Percentiles rank a stretch among this genome's conserved stretches.
phyloP scores from a whole-genome alignment of 2,113 vertebrate species.

The Gasterosteus aculeatus region DNA sequence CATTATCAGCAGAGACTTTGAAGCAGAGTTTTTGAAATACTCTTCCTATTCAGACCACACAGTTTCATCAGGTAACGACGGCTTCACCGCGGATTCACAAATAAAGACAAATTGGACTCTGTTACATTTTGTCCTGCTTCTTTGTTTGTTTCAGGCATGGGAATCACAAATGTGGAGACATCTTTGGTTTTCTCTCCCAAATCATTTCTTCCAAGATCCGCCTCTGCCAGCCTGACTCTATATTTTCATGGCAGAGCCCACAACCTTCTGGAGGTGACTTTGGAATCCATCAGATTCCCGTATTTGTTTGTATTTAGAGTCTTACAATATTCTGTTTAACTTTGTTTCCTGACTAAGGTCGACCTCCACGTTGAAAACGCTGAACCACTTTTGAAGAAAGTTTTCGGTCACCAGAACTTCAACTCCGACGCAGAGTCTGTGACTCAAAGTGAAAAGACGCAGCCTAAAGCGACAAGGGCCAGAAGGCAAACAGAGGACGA shows the following conservation, averaged over 20 bases:
- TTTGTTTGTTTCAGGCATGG: slow-evolving; percentile 73
- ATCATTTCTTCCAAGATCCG: slow-evolving; percentile 87
- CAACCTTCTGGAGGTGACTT: slow-evolving; percentile 88
- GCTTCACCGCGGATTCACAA: neutral
- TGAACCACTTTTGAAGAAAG: slow-evolving; percentile 70
- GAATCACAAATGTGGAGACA: slow-evolving; percentile 84
- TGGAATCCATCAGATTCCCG: neutral
- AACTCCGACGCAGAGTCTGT: slow-evolving; percentile 22
- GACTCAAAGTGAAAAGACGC: slow-evolving; percentile 15
- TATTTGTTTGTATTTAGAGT: neutral
- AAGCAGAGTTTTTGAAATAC: slow-evolving; percentile 85
- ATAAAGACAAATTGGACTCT: neutral
- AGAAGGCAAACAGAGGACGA: slow-evolving; percentile 41
- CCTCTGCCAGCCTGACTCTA: slow-evolving; percentile 82
- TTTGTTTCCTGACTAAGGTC: slow-evolving; percentile 60
- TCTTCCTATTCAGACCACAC: slow-evolving; percentile 88
- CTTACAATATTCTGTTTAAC: neutral
- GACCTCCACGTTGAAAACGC: slow-evolving; percentile 74
- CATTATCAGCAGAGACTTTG: slow-evolving; percentile 87
- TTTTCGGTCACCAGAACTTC: slow-evolving; percentile 55
- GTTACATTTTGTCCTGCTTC: neutral
- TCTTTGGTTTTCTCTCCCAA: slow-evolving; percentile 86
- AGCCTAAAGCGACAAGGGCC: slow-evolving; percentile 14
- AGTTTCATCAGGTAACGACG: slow-evolving; percentile 77
- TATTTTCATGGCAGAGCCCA: slow-evolving; percentile 83